Evolutionary conservation across 2,888 invertebrate genomes (phyloP).

Genomic region (Tetragonula carbonaria): DNA sequence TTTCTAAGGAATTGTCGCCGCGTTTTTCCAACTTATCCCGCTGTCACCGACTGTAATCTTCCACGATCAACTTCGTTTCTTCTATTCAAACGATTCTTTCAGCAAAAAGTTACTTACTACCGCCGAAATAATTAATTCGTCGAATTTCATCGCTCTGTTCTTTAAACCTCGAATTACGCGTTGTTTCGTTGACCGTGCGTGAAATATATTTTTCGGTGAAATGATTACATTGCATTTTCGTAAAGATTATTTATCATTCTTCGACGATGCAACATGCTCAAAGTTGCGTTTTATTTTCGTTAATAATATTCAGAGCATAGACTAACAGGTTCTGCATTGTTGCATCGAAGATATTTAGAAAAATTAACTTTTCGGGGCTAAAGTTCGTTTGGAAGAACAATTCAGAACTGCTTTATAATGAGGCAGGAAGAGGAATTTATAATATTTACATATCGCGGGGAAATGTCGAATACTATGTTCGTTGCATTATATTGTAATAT

Average conservation of each 20-base stretch:
- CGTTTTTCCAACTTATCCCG: constrained; percentile 22
- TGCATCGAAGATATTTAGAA: too few relatives aligned
- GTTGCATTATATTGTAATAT: too few relatives aligned
- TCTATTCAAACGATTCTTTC: constrained; percentile 21
- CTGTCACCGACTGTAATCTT: constrained; percentile 28
- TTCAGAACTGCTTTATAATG: too few relatives aligned
- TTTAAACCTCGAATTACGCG: background rate
- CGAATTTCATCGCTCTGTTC: constrained; percentile 5
- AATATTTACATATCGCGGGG: too few relatives aligned
- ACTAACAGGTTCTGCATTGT: too few relatives aligned
- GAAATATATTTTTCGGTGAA: background rate
- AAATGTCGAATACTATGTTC: too few relatives aligned
- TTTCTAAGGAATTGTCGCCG: constrained; percentile 41
- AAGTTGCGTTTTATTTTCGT: background rate
- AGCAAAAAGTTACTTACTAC: background rate
- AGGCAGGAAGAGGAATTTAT: too few relatives aligned
- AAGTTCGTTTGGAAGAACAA: too few relatives aligned
- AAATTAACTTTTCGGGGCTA: too few relatives aligned
- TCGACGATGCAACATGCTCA: background rate
- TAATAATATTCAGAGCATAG: too few relatives aligned
- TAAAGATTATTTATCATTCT: background rate
- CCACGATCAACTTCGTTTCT: constrained; percentile 35
- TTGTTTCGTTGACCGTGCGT: background rate
- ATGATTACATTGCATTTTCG: too few relatives aligned
- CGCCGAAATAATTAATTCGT: constrained; percentile 28